phyloP scores from a whole-genome alignment of 37 sponge, comb jelly and placozoan genomes.

The Corticium candelabrum region DNA sequence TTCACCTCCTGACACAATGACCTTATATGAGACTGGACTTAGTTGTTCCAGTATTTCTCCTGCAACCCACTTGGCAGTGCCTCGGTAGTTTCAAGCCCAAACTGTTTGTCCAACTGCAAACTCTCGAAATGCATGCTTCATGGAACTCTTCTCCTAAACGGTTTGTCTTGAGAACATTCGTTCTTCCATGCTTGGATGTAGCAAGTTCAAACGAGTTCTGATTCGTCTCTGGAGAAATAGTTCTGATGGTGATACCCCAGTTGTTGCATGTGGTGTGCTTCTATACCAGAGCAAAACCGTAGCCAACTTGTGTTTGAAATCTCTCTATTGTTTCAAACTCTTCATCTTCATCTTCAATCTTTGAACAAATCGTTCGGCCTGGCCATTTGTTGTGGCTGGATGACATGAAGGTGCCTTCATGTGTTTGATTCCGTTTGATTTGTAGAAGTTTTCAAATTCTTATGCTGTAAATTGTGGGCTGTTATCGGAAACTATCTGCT shows the following conservation, averaged over 20 bases:
- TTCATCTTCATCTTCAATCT: background rate
- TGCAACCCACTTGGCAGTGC: background rate
- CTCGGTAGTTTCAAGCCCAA: background rate
- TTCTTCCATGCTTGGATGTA: background rate
- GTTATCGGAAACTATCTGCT: conserved; percentile 9
- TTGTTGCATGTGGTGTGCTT: background rate
- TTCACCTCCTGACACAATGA: background rate
- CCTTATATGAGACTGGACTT: background rate
- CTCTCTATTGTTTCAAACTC: background rate
- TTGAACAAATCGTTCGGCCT: background rate
- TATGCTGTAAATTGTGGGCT: conserved; percentile 12
- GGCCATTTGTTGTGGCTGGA: background rate
- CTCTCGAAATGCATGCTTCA: background rate
- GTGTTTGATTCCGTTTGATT: conserved; percentile 1
- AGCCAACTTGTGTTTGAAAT: background rate
- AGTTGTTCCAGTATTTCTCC: background rate
- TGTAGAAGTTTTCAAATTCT: background rate
- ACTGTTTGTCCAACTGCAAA: background rate
- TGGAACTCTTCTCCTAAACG: no score
- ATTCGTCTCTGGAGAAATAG: background rate
- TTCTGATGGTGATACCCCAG: background rate
- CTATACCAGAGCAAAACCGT: background rate
- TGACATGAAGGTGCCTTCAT: conserved; percentile 12
- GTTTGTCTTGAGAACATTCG: no score
- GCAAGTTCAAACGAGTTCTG: background rate